A percentile compares a stretch with the other conserved stretches of the same genome.
Evolutionary conservation across 2,888 invertebrate species (phyloP).

Genomic region (Tyria jacobaeae): DNA sequence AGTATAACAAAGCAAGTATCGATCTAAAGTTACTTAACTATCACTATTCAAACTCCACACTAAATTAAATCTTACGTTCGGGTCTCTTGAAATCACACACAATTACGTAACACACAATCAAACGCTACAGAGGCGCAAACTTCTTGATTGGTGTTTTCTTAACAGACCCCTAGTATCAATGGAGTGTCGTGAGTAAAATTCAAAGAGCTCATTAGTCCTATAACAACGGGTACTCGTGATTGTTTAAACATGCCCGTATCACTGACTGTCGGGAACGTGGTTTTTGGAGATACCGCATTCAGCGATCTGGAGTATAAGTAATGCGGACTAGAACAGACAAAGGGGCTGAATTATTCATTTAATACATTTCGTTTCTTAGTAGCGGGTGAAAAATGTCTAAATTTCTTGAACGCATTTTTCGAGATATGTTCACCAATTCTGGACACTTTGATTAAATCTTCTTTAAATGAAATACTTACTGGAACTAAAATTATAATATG

Average conservation of each 20-base stretch:
- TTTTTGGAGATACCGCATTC: slow-evolving; percentile 20
- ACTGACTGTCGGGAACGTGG: slow-evolving; percentile 46
- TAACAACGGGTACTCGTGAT: slow-evolving; percentile 74
- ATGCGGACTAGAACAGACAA: background rate
- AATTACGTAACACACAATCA: slow-evolving; percentile 39
- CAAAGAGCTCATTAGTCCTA: slow-evolving; percentile 75
- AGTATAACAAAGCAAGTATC: background rate
- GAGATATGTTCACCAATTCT: too few species aligned
- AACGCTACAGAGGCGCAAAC: slow-evolving; percentile 25
- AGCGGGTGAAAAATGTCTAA: background rate
- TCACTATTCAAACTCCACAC: slow-evolving; percentile 1
- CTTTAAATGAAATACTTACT: too few species aligned
- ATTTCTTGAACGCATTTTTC: background rate
- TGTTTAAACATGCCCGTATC: slow-evolving; percentile 68
- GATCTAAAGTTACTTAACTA: background rate
- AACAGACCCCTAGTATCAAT: slow-evolving; percentile 45
- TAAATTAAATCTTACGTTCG: slow-evolving; percentile 7
- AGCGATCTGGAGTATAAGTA: background rate
- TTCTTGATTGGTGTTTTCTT: slow-evolving; percentile 49
- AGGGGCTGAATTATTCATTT: background rate
- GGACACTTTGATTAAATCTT: too few species aligned
- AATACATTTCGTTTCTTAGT: background rate
- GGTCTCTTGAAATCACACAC: slow-evolving; percentile 28
- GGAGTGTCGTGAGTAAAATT: slow-evolving; percentile 64
- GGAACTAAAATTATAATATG: too few species aligned